Percentiles rank a stretch among this genome's conserved stretches.
Evolutionary conservation across 2,113 vertebrate species (phyloP).

Genomic region (Sclerurus mexicanus): DNA sequence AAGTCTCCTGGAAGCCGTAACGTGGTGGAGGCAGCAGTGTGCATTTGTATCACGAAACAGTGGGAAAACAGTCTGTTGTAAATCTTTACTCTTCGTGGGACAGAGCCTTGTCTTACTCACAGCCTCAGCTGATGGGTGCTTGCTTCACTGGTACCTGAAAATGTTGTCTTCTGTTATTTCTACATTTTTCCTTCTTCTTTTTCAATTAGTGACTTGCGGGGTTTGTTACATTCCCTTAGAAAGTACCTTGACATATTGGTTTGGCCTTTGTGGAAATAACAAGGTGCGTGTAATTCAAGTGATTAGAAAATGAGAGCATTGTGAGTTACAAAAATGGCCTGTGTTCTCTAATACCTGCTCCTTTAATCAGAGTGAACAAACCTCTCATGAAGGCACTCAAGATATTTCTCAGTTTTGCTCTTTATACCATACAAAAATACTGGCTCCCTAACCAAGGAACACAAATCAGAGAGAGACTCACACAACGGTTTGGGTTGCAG

Average conservation of each 20-base stretch:
- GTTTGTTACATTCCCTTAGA: neutral
- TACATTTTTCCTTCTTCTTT: neutral
- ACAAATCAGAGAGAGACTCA: neutral
- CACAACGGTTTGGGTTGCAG: neutral
- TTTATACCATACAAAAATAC: neutral
- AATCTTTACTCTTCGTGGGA: neutral
- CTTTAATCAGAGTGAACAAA: neutral
- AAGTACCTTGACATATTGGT: neutral
- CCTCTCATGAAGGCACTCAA: neutral
- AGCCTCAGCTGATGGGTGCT: neutral
- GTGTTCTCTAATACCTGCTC: neutral
- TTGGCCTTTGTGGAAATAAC: slow-evolving; percentile 1
- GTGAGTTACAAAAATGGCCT: neutral
- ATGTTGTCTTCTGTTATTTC: neutral
- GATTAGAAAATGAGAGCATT: neutral
- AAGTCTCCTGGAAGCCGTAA: neutral
- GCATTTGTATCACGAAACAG: neutral
- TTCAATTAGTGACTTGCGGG: neutral
- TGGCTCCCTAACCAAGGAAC: neutral
- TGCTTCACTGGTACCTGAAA: neutral
- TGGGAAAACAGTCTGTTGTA: neutral
- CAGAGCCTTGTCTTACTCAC: neutral
- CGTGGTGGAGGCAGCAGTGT: neutral
- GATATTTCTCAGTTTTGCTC: neutral
- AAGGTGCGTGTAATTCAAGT: neutral